Evolutionary conservation across 2,113 vertebrate species (phyloP).

Genomic region (Pogona vitticeps): DNA sequence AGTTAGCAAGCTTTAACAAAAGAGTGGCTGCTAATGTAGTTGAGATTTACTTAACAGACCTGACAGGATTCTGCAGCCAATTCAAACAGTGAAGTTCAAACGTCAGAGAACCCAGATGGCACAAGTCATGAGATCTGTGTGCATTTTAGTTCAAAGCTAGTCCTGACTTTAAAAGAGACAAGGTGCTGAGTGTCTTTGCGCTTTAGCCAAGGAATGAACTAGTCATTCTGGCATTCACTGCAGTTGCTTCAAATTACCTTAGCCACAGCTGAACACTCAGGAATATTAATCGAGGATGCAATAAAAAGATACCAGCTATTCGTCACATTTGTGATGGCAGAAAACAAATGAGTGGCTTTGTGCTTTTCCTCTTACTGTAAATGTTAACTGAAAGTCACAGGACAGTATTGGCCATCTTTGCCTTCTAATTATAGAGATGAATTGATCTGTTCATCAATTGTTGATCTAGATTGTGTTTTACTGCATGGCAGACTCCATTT

Average conservation of each 20-base stretch:
- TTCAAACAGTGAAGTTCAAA: slow-evolving; percentile 43
- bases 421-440: slow-evolving; percentile 7
- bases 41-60: slow-evolving; percentile 34
- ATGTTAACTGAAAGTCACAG: neutral
- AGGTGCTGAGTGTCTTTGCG: slow-evolving; percentile 50
- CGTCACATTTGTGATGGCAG: slow-evolving; percentile 8
- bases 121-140: slow-evolving; percentile 1
- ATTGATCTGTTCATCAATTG: neutral
- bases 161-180: slow-evolving; percentile 53
- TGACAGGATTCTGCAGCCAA: slow-evolving; percentile 22
- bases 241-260: slow-evolving; percentile 38
- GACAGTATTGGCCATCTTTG: neutral
- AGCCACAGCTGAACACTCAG: neutral
- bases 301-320: slow-evolving; percentile 19
- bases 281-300: slow-evolving; percentile 1
- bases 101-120: slow-evolving; percentile 37
- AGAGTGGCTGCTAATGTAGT: slow-evolving; percentile 13
- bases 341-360: neutral
- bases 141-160: slow-evolving; percentile 49
- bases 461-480: neutral
- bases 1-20: slow-evolving; percentile 5
- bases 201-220: slow-evolving; percentile 48
- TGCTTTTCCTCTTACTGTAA: neutral
- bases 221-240: slow-evolving; percentile 51
- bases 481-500: neutral